Evolutionary conservation across 2,888 invertebrate genomes (phyloP), one percentile per base, ranked within the genome.

Genomic region (Lasioglossum marginatum): DNA sequence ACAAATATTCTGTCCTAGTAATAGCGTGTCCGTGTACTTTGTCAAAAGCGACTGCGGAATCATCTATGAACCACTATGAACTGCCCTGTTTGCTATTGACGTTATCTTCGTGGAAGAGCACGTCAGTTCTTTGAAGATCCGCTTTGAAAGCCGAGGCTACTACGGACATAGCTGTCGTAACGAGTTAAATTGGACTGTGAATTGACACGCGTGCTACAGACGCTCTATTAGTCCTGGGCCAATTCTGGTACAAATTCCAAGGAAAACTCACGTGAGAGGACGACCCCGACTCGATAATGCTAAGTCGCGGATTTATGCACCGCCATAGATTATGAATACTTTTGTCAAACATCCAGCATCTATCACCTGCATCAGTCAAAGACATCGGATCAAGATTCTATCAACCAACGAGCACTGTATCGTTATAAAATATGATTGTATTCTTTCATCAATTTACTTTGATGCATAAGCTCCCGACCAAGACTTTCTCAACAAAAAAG

Each of bases 71-170:
- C 60, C 71, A 43, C 74, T n/a, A n/a, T n/a, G n/a, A n/a, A n/a
- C n/a, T n/a, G n/a, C n/a, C n/a, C n/a, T n/a, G 75, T 83, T 87
- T 85, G 81, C 80, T 85, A 88, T 89, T 88, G 90, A 91, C 79
- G 86, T 88, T 91, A 89, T 86, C 86, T 86, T 83, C 77, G 70
- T 68, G 37, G 75, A 76, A 52, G 72, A 57, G 82, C 70, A 83
- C 79, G 77, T 78, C 81, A 43, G 82, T 87, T 84, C 80, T 90
- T 87, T 80, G 86, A 87, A 75, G 83, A 72, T 48, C 37, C 43
- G 37, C 77, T 89, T 86, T 91, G 82, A 88, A 88, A 87, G 77
- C 73, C 70, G 68, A 80, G 68, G 72, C 77, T 76, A 63, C 79
- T 73, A 71, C 80, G 83, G 84, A 68, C 84, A 81, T 83, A 83